Conservation (phyloP, 2,888 invertebrate genomes). For the Spilarctia lutea region DNA sequence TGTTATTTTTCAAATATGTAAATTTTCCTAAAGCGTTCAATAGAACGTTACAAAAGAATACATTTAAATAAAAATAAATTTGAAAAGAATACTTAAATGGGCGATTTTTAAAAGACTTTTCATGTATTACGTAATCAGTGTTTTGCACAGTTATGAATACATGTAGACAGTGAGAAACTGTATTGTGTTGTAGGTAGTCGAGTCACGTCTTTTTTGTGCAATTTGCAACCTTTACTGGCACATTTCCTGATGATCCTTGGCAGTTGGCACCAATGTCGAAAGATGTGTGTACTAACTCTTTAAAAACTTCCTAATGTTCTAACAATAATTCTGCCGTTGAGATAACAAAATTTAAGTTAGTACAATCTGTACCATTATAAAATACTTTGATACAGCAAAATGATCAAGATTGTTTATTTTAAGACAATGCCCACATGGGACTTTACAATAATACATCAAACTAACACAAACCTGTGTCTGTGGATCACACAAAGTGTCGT, state of each 20-base stretch:
- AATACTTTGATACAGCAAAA: too few relatives aligned
- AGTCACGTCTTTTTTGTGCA: background rate
- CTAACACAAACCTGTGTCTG: too few relatives aligned
- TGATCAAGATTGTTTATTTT: too few relatives aligned
- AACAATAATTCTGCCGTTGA: background rate
- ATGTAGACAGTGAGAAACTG: background rate
- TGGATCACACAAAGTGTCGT: too few relatives aligned
- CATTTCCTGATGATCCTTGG: background rate
- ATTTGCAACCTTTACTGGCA: background rate
- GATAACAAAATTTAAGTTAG: background rate
- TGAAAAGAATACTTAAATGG: slow-evolving; percentile 5
- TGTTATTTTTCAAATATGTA: slow-evolving; percentile 8
- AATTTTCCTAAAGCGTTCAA: slow-evolving; percentile 9
- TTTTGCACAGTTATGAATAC: background rate
- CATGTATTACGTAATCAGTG: background rate
- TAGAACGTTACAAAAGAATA: slow-evolving; percentile 9
- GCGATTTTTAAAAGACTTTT: background rate
- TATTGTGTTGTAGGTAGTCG: background rate
- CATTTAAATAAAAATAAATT: slow-evolving; percentile 10
- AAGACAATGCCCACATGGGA: too few relatives aligned
- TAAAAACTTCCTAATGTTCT: background rate
- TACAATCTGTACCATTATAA: background rate
- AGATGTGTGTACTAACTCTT: background rate
- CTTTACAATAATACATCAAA: too few relatives aligned
- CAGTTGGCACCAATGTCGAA: background rate